Evolutionary conservation across 2,888 invertebrate genomes (phyloP).

Genomic region (Halictus quadricinctus): DNA sequence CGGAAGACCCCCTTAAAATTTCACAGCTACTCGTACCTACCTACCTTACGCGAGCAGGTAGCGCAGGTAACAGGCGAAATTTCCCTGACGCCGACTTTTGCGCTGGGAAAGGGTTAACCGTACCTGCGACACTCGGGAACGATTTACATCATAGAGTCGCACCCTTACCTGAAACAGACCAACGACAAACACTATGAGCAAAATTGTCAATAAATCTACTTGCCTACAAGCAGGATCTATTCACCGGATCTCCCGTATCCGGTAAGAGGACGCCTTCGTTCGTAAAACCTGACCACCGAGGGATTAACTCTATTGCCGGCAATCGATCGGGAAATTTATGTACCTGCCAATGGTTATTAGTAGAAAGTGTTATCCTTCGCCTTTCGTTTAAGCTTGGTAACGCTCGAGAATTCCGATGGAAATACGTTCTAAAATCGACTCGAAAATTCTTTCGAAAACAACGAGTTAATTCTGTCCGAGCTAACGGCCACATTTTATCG

Average conservation of each 20-base stretch:
- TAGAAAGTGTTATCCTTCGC: background rate
- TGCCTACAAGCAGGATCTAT: background rate
- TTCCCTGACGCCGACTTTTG: background rate
- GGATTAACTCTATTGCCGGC: background rate
- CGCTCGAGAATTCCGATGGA: background rate
- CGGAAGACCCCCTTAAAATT: background rate
- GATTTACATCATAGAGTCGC: background rate
- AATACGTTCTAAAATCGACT: background rate
- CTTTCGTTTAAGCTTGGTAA: background rate
- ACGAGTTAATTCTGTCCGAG: background rate
- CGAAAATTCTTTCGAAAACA: background rate
- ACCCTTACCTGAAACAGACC: constrained; percentile 56
- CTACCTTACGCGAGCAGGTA: constrained; percentile 22
- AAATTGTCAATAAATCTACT: background rate
- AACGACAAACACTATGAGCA: constrained; percentile 12
- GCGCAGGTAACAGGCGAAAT: constrained; percentile 21
- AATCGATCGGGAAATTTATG: background rate
- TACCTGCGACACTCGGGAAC: background rate
- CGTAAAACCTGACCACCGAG: background rate
- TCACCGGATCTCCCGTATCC: background rate
- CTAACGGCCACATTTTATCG: background rate
- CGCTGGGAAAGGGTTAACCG: constrained; percentile 41
- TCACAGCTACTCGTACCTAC: background rate
- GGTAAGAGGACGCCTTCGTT: background rate
- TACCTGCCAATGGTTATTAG: background rate